These are phyloP conservation scores for Antennarius striatus DNA, from an alignment of 2,113 vertebrate species.

Conservation along the genomic window DNA sequence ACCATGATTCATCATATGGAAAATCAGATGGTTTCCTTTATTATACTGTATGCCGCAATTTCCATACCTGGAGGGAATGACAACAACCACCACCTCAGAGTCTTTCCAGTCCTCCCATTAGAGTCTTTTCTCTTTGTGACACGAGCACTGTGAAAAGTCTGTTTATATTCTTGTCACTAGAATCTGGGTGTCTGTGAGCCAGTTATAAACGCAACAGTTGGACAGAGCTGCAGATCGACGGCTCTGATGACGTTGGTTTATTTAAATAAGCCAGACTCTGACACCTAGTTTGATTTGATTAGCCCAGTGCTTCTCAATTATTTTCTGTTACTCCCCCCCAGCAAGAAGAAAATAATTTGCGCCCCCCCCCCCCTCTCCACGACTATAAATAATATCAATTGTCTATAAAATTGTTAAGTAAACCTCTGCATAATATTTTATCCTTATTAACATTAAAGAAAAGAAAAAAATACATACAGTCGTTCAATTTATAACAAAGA, in stretches of 20 bases:
- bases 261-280: slow-evolving; percentile 65
- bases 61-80: slow-evolving; percentile 7
- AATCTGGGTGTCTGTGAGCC: slow-evolving; percentile 28
- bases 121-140: slow-evolving; percentile 39
- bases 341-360: too few relatives aligned
- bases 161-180: slow-evolving; percentile 57
- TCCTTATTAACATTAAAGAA: too few relatives aligned
- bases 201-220: slow-evolving; percentile 28
- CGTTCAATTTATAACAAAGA: too few relatives aligned
- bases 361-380: too few relatives aligned
- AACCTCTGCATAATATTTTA: too few relatives aligned
- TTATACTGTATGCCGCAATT: slow-evolving; percentile 14
- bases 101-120: slow-evolving; percentile 35
- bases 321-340: too few relatives aligned
- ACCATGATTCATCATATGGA: slow-evolving; percentile 11
- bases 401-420: too few relatives aligned
- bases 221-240: slow-evolving; percentile 5
- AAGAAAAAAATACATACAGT: too few relatives aligned
- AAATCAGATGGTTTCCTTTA: slow-evolving; percentile 14
- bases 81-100: slow-evolving; percentile 8
- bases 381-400: too few relatives aligned
- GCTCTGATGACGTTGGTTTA: slow-evolving; percentile 48
- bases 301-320: too few relatives aligned
- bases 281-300: slow-evolving; percentile 68
- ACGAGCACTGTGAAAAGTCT: slow-evolving; percentile 38